Conservation (phyloP, 2,888 invertebrate species). For the Leucoptera coffeella region DNA sequence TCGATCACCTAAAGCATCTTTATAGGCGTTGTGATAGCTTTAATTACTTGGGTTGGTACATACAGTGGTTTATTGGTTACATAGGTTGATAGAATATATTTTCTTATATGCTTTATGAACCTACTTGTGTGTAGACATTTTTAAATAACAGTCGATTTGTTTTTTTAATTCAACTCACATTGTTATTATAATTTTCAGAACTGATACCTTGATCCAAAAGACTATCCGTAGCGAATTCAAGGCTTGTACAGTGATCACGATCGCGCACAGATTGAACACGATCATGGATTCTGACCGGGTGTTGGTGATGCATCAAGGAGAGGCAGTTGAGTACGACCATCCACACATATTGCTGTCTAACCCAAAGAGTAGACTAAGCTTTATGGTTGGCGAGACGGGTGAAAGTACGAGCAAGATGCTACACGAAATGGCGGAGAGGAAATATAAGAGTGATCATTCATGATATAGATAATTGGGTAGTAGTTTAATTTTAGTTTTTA, state of each 20-base stretch:
- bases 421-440: slow-evolving; percentile 23
- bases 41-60: too few relatives aligned
- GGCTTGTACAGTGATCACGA: slow-evolving; percentile 79
- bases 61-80: too few relatives aligned
- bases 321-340: slow-evolving; percentile 63
- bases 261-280: slow-evolving; percentile 85
- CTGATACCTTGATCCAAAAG: slow-evolving; percentile 72
- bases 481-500: too few relatives aligned
- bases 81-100: too few relatives aligned
- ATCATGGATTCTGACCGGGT: slow-evolving; percentile 88
- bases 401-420: slow-evolving; percentile 26
- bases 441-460: slow-evolving; percentile 15
- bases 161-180: too few relatives aligned
- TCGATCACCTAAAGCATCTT: too few relatives aligned
- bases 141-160: too few relatives aligned
- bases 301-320: slow-evolving; percentile 78
- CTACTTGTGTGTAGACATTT: too few relatives aligned
- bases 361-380: slow-evolving; percentile 51
- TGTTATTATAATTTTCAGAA: slow-evolving; percentile 16
- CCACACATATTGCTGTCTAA: slow-evolving; percentile 58
- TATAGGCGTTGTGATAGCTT: too few relatives aligned
- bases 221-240: slow-evolving; percentile 74
- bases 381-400: slow-evolving; percentile 66
- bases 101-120: too few relatives aligned
- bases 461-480: not conserved